A percentile compares a stretch with the other conserved stretches of the same genome.
Evolutionary conservation across 2,113 vertebrate genomes (phyloP).

Genomic region (Sinocyclocheilus rhinocerous): DNA sequence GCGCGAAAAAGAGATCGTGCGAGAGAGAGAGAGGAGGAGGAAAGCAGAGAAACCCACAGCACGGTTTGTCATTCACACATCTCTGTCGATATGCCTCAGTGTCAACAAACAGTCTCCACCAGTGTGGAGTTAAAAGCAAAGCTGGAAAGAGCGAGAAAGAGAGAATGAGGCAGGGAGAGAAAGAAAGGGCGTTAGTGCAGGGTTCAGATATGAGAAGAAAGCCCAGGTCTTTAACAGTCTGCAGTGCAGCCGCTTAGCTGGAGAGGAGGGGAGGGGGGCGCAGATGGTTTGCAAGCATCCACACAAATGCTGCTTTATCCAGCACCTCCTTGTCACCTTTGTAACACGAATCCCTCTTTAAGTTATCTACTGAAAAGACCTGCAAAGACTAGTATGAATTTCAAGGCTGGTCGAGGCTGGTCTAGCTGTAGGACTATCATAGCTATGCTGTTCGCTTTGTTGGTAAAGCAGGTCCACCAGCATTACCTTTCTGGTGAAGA

Average conservation of each 20-base stretch:
- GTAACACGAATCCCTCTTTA: not conserved
- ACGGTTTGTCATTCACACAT: conserved; percentile 46
- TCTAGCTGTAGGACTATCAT: not conserved
- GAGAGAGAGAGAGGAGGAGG: conserved; percentile 17
- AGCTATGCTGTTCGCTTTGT: not conserved
- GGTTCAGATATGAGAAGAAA: conserved; percentile 42
- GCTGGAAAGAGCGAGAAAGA: conserved; percentile 33
- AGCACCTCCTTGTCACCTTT: conserved; percentile 15
- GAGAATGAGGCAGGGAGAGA: conserved; percentile 26
- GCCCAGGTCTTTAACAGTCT: conserved; percentile 36
- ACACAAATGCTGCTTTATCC: conserved; percentile 14
- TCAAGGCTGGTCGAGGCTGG: not conserved
- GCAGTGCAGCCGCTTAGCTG: conserved; percentile 24
- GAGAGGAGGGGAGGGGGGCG: not conserved
- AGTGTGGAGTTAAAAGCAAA: conserved; percentile 32
- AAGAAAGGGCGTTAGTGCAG: conserved; percentile 9
- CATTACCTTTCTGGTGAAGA: not conserved
- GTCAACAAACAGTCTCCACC: conserved; percentile 39
- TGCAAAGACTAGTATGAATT: not conserved
- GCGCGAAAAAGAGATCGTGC: conserved; percentile 15
- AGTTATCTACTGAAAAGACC: not conserved
- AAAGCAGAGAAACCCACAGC: conserved; percentile 31
- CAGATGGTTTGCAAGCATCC: not conserved
- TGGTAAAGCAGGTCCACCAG: not conserved
- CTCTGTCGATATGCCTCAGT: conserved; percentile 34